Conservation (phyloP, 2,113 vertebrate genomes). For the Marmota monax region DNA sequence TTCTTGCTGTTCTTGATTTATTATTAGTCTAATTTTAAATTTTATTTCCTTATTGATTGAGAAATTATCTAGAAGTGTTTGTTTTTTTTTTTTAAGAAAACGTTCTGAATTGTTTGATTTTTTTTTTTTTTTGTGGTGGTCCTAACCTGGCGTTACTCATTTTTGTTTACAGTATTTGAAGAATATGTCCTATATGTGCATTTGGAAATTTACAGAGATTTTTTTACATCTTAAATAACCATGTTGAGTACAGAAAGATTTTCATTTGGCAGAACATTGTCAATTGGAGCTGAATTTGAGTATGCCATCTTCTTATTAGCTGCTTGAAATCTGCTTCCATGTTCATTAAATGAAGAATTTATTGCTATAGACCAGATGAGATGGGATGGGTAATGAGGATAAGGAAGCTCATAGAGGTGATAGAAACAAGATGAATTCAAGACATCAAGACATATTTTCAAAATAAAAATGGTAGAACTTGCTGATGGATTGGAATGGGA, state of each 20-base stretch:
- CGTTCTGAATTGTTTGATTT: neutral
- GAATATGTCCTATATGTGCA: neutral
- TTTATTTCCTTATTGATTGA: neutral
- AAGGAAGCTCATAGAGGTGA: neutral
- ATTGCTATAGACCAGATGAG: neutral
- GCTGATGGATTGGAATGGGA: neutral
- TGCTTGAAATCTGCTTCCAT: neutral
- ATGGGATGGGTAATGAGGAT: neutral
- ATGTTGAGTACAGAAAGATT: neutral
- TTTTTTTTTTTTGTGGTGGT: neutral
- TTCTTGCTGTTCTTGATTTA: neutral
- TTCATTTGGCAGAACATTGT: neutral
- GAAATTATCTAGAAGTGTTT: neutral
- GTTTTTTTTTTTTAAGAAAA: neutral
- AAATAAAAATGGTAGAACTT: neutral
- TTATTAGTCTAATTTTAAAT: neutral
- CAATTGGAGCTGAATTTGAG: neutral
- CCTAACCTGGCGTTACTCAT: neutral
- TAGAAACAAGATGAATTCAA: neutral
- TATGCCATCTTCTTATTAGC: neutral
- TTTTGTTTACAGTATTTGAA: neutral
- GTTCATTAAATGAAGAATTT: neutral
- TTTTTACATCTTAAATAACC: neutral
- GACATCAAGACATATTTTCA: neutral
- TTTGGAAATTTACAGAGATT: neutral